phyloP scores from a whole-genome alignment of 2,888 invertebrate species.

The Epirrita christyi region DNA sequence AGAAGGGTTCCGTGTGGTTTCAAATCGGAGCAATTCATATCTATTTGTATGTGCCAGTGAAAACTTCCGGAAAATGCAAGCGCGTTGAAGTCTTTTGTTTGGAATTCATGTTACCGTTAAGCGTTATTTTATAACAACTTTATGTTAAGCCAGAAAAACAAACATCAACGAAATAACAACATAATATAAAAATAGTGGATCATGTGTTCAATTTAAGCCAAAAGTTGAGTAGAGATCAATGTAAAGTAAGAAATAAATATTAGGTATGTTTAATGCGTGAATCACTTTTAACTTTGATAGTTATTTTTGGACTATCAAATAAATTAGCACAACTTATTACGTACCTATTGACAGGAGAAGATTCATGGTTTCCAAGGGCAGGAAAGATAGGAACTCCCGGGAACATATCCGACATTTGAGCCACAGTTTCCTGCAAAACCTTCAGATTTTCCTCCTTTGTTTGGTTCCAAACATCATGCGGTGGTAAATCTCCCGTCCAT shows the following conservation, averaged over 20 bases:
- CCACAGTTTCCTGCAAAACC: conserved; percentile 93
- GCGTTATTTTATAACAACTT: not conserved
- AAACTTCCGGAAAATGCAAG: conserved; percentile 9
- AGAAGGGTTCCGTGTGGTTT: conserved; percentile 15
- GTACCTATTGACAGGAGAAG: conserved; percentile 97
- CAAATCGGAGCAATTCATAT: conserved; percentile 3
- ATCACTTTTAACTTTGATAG: too few species aligned
- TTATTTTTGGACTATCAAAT: too few species aligned
- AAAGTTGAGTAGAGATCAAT: too few species aligned
- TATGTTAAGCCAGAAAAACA: not conserved
- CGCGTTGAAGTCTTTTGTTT: conserved; percentile 15
- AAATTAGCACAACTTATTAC: conserved; percentile 8
- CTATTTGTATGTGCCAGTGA: conserved; percentile 5
- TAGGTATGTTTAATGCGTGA: too few species aligned
- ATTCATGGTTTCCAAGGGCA: conserved; percentile 98
- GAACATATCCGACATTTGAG: conserved; percentile 94
- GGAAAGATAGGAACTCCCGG: conserved; percentile 97
- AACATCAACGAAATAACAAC: too few species aligned
- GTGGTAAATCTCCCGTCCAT: conserved; percentile 98
- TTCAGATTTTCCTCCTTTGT: conserved; percentile 94
- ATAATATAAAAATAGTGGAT: too few species aligned
- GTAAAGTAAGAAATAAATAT: too few species aligned
- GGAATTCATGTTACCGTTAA: not conserved
- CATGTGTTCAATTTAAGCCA: too few species aligned
- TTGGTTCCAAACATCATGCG: conserved; percentile 98